Evolutionary conservation across 2,113 vertebrate species (phyloP).

Genomic region (Zapornia atra): DNA sequence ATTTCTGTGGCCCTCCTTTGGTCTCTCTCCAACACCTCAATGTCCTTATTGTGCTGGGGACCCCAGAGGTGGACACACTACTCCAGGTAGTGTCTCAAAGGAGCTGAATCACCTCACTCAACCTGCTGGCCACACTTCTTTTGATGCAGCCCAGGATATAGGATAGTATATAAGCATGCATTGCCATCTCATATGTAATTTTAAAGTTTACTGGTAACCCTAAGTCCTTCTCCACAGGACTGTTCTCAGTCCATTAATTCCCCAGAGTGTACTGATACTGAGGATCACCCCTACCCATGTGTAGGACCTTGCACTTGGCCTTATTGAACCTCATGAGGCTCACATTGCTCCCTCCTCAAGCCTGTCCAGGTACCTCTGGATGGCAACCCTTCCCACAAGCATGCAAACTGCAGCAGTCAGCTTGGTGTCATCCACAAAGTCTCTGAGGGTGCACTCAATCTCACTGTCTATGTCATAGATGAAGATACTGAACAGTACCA

Average conservation of each 20-base stretch:
- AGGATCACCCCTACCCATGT: neutral
- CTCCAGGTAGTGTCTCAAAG: neutral
- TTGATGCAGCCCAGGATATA: neutral
- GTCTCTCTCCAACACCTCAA: neutral
- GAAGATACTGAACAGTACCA: neutral
- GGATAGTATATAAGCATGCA: accelerated
- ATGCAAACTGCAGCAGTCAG: neutral
- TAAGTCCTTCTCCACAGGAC: neutral
- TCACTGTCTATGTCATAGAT: neutral
- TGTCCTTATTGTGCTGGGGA: neutral
- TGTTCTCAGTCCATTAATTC: neutral
- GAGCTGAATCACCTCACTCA: accelerated
- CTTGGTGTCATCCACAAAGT: neutral
- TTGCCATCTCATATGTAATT: neutral
- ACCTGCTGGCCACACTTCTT: accelerated
- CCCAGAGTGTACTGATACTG: neutral
- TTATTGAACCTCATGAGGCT: neutral
- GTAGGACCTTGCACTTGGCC: neutral
- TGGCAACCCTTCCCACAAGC: neutral
- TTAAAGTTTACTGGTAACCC: neutral
- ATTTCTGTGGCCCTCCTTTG: neutral
- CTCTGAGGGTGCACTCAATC: neutral
- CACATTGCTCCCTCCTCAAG: neutral
- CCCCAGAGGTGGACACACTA: neutral
- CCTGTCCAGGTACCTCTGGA: neutral